A percentile compares a stretch with the other conserved stretches of the same genome.
phyloP scores from a whole-genome alignment of 2,888 invertebrate genomes.

The Tigriopus californicus region DNA sequence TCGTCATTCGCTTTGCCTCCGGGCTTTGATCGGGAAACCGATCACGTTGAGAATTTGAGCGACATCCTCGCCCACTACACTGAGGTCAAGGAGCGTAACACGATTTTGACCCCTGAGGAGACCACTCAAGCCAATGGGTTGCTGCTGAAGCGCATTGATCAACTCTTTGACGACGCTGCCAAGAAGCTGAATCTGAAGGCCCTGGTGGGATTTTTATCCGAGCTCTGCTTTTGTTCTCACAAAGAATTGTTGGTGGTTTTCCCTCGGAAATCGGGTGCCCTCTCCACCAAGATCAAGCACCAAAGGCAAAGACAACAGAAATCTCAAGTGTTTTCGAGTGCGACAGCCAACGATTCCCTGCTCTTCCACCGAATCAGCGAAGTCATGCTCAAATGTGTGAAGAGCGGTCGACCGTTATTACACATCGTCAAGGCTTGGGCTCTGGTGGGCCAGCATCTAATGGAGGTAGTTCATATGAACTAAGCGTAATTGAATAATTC shows the following conservation, averaged over 20 bases:
- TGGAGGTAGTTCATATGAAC: constrained; percentile 35
- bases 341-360: constrained; percentile 21
- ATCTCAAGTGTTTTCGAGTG: too few species aligned
- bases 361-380: constrained; percentile 67
- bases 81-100: too few species aligned
- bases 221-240: constrained; percentile 39
- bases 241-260: constrained; percentile 5
- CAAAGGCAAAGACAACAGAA: too few species aligned
- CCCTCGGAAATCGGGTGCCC: not conserved
- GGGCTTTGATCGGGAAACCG: too few species aligned
- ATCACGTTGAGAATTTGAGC: too few species aligned
- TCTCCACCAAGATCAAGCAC: not conserved
- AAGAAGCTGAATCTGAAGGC: constrained; percentile 66
- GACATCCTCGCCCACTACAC: too few species aligned
- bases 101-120: too few species aligned
- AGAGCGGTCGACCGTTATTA: constrained; percentile 65
- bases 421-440: constrained; percentile 85
- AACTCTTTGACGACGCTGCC: constrained; percentile 72
- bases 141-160: constrained; percentile 21
- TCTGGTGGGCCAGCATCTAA: constrained; percentile 74
- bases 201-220: constrained; percentile 56
- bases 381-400: constrained; percentile 64
- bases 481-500: not conserved
- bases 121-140: too few species aligned
- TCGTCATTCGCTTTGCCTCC: too few species aligned